Conservation (phyloP, 64 coral and sea anemone genomes). For the Orbicella faveolata region DNA sequence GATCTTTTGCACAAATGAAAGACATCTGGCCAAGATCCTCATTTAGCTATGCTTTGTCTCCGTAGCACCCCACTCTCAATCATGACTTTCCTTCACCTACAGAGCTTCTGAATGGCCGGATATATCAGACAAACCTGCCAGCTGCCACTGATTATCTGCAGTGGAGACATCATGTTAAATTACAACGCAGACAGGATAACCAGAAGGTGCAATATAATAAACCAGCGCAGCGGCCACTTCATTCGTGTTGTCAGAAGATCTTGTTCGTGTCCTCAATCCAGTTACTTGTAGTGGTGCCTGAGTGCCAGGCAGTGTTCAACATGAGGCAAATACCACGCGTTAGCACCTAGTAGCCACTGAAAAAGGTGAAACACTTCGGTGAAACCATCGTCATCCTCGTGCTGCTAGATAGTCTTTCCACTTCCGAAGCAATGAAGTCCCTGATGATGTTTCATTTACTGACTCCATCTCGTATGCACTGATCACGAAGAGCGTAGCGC, state of each 20-base stretch:
- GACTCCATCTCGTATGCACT: neutral
- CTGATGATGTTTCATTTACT: neutral
- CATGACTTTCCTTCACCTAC: constrained; percentile 3
- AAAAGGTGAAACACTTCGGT: constrained; percentile 13
- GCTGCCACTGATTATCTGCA: neutral
- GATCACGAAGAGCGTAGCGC: neutral
- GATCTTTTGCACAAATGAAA: constrained; percentile 18
- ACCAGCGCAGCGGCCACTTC: constrained; percentile 1
- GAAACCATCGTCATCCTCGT: neutral
- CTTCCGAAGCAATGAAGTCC: neutral
- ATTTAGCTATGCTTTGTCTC: constrained; percentile 24
- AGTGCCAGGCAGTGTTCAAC: constrained; percentile 33
- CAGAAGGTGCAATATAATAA: constrained; percentile 23
- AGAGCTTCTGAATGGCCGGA: constrained; percentile 1
- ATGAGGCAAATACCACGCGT: neutral
- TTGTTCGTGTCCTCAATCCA: constrained; percentile 37
- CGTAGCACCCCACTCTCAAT: neutral
- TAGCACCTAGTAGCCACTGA: constrained; percentile 29
- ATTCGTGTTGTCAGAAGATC: constrained; percentile 1
- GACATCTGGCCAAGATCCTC: constrained; percentile 8
- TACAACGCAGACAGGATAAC: constrained; percentile 32
- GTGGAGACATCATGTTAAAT: constrained; percentile 4
- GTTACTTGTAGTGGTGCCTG: neutral
- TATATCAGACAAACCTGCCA: constrained; percentile 30
- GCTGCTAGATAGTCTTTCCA: neutral